phyloP scores from a whole-genome alignment of 2,797 vertebrate genomes.

The Telmatherina bonti region DNA sequence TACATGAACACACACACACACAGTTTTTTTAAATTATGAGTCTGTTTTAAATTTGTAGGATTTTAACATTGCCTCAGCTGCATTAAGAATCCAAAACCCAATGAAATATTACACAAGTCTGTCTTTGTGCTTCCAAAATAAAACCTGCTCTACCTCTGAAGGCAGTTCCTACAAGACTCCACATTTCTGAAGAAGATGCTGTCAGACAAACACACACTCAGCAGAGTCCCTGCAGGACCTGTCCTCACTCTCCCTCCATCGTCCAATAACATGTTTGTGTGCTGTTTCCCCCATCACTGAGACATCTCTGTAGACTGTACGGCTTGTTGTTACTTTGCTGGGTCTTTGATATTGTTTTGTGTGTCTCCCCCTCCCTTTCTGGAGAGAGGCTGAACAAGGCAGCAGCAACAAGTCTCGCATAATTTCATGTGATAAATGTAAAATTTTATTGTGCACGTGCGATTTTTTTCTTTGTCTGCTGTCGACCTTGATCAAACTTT shows the following conservation, averaged over 20 bases:
- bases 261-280: slow-evolving; percentile 47
- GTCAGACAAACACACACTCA: slow-evolving; percentile 29
- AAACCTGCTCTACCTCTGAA: slow-evolving; percentile 23
- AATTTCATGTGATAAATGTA: not conserved
- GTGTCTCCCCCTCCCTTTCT: not conserved
- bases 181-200: slow-evolving; percentile 36
- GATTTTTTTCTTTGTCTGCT: not conserved
- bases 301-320: slow-evolving; percentile 43
- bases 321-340: slow-evolving; percentile 64
- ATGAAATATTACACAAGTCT: slow-evolving; percentile 60
- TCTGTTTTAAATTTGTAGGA: slow-evolving; percentile 28
- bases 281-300: slow-evolving; percentile 49
- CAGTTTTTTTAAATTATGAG: slow-evolving; percentile 24
- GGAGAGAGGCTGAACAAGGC: slow-evolving; percentile 60
- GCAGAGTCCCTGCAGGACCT: slow-evolving; percentile 24
- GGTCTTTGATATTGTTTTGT: slow-evolving; percentile 61
- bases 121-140: slow-evolving; percentile 42
- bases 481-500: not conserved
- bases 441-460: slow-evolving; percentile 7
- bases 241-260: slow-evolving; percentile 43
- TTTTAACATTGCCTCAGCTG: slow-evolving; percentile 26
- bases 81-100: slow-evolving; percentile 62
- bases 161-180: slow-evolving; percentile 31
- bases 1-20: not conserved
- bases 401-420: slow-evolving; percentile 19